phyloP scores from a whole-genome alignment of 2,888 invertebrate genomes.

The Archaeoteleia sp. region DNA sequence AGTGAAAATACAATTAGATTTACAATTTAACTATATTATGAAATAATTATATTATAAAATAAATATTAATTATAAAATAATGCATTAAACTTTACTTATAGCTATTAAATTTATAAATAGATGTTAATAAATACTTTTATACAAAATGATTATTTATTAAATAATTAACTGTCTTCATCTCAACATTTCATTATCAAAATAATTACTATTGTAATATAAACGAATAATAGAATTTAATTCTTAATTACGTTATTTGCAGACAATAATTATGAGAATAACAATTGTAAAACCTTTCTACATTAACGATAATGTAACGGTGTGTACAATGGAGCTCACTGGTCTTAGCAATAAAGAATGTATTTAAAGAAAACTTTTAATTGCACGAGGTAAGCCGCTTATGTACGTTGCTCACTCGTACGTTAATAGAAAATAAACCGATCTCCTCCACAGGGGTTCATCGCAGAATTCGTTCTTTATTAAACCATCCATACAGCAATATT shows the following conservation, averaged over 20 bases:
- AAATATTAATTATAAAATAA: too few relatives aligned
- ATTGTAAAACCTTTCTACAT: conserved; percentile 20
- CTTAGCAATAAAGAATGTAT: conserved; percentile 60
- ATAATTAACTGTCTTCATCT: too few relatives aligned
- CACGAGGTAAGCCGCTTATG: conserved; percentile 71
- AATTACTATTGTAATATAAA: too few relatives aligned
- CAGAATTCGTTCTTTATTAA: conserved; percentile 24
- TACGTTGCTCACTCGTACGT: conserved; percentile 60
- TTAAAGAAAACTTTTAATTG: conserved; percentile 73
- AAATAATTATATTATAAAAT: too few relatives aligned
- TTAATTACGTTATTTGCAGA: conserved; percentile 38
- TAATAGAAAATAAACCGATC: conserved; percentile 62
- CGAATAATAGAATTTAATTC: conserved; percentile 1
- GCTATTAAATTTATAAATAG: too few relatives aligned
- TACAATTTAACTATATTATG: too few relatives aligned
- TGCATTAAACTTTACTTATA: too few relatives aligned
- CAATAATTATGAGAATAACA: conserved; percentile 35
- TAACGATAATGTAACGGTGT: conserved; percentile 43
- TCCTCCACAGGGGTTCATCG: conserved; percentile 17
- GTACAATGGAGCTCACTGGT: conserved; percentile 31
- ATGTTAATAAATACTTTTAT: too few relatives aligned
- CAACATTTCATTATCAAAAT: too few relatives aligned
- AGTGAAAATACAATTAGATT: too few relatives aligned
- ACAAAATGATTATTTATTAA: too few relatives aligned
- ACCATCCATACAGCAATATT: conserved; percentile 21